Conservation (phyloP, 2,113 vertebrate species). For the Oncorhynchus masou region DNA sequence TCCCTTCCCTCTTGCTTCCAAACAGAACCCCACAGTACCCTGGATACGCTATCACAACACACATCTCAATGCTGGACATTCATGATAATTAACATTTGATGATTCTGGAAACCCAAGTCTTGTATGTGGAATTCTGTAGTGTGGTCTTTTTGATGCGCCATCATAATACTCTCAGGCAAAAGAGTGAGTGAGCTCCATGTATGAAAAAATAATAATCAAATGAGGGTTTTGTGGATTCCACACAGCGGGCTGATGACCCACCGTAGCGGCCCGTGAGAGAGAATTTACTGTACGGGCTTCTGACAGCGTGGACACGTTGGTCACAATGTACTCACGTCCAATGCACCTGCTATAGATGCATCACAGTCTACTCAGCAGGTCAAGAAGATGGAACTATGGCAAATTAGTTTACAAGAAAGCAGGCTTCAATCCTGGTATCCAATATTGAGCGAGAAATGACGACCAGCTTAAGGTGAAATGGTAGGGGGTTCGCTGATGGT, state of each 20-base stretch:
- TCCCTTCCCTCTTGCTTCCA: background rate
- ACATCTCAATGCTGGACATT: conserved; percentile 37
- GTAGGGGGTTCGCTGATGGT: background rate
- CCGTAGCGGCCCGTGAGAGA: background rate
- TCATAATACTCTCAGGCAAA: background rate
- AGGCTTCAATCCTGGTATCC: too few species aligned
- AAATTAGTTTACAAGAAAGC: background rate
- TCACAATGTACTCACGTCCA: background rate
- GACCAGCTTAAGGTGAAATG: background rate
- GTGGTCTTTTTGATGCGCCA: background rate
- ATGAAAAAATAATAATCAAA: background rate
- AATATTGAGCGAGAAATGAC: background rate
- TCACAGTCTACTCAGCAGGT: background rate
- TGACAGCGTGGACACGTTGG: too few species aligned
- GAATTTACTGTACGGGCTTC: too few species aligned
- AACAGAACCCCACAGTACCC: background rate
- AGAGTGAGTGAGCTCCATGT: background rate
- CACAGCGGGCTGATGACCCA: background rate
- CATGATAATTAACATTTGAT: conserved; percentile 34
- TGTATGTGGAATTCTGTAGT: background rate
- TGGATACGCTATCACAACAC: conserved; percentile 37
- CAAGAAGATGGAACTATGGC: background rate
- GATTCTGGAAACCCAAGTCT: conserved; percentile 20
- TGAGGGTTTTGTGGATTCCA: background rate
- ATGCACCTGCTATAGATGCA: background rate